These are phyloP conservation scores for Sebastes taczanowskii DNA, from an alignment of 2,797 vertebrate genomes.

Conservation along the genomic window DNA sequence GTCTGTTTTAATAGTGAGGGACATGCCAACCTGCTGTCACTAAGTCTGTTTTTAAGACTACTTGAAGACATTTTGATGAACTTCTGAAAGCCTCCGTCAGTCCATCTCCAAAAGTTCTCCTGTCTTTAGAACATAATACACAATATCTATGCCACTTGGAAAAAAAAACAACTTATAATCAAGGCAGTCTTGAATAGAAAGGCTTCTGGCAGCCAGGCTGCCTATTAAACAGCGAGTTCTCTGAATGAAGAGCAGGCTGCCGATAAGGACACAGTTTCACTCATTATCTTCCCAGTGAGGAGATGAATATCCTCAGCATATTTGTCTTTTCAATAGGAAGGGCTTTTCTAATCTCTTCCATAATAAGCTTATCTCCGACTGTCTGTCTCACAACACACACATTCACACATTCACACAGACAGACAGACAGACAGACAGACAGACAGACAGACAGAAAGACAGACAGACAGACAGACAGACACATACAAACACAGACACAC, in stretches of 20 bases:
- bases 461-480: background rate
- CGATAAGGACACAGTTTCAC: slow-evolving; percentile 35
- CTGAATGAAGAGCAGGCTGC: slow-evolving; percentile 20
- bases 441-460: background rate
- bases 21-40: background rate
- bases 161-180: background rate
- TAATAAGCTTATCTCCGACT: slow-evolving; percentile 26
- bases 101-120: background rate
- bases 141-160: background rate
- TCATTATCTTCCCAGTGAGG: slow-evolving; percentile 34
- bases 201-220: slow-evolving; percentile 5
- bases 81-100: background rate
- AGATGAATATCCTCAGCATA: slow-evolving; percentile 46
- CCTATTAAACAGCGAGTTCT: slow-evolving; percentile 17
- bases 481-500: background rate
- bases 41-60: background rate
- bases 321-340: slow-evolving; percentile 38
- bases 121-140: background rate
- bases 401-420: background rate
- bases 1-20: too few relatives aligned
- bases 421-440: background rate
- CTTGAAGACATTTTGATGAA: background rate
- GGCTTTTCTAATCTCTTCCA: slow-evolving; percentile 30
- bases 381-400: background rate
- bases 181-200: background rate